These are phyloP conservation scores for Capitulum mitella DNA, from an alignment of 2,888 invertebrate genomes.

Conservation along the genomic window DNA sequence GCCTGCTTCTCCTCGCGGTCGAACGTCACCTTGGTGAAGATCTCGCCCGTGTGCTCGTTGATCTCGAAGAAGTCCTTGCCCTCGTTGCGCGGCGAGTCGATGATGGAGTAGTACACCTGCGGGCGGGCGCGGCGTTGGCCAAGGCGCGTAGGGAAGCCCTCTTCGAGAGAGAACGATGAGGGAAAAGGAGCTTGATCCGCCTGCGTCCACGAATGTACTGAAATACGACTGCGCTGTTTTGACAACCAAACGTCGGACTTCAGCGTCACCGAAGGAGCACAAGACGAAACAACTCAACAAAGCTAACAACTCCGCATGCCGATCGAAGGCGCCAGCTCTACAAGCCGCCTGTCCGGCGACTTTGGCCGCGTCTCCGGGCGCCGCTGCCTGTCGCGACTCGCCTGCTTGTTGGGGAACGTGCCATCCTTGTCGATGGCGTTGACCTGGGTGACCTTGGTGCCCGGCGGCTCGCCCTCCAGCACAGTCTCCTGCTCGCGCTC, in stretches of 20 bases:
- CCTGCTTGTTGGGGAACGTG: constrained; percentile 89
- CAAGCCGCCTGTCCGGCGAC: no score
- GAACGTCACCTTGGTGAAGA: constrained; percentile 90
- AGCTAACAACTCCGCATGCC: no score
- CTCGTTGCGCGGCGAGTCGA: constrained; percentile 82
- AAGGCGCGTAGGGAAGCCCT: not conserved
- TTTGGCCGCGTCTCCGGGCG: no score
- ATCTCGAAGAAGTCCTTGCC: constrained; percentile 95
- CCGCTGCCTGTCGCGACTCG: constrained; percentile 41
- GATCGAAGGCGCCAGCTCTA: no score
- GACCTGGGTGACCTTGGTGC: constrained; percentile 90
- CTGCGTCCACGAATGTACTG: no score
- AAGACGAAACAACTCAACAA: no score
- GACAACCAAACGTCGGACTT: no score
- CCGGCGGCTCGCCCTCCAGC: constrained; percentile 87
- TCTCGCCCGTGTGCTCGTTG: constrained; percentile 88
- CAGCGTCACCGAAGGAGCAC: no score
- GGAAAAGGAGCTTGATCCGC: no score
- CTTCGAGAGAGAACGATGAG: no score
- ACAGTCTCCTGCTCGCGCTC: constrained; percentile 93
- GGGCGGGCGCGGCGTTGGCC: constrained; percentile 32
- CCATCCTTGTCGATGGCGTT: constrained; percentile 95
- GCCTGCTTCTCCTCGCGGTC: constrained; percentile 96
- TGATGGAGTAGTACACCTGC: constrained; percentile 88
- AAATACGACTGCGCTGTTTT: no score